phyloP scores from a whole-genome alignment of 1,140 invertebrate species.

The Pteromalus puparum region DNA sequence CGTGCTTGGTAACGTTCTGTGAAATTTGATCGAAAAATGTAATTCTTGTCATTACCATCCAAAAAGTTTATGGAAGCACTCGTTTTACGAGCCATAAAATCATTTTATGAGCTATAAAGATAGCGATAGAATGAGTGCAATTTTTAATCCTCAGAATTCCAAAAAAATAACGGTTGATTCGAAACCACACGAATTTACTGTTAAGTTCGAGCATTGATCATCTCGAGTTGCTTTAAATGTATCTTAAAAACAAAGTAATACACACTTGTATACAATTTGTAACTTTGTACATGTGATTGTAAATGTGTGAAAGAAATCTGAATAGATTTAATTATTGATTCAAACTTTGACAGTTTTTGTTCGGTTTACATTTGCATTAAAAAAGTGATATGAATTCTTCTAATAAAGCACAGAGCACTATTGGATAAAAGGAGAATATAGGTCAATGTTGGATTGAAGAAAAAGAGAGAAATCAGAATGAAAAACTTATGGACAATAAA shows the following conservation, averaged over 20 bases:
- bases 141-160: constrained; percentile 9
- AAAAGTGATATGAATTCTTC: neutral
- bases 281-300: too few species aligned
- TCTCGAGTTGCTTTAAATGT: too few species aligned
- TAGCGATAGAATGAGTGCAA: neutral
- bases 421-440: too few species aligned
- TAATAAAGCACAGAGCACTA: neutral
- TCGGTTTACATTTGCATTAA: too few species aligned
- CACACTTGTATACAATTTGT: too few species aligned
- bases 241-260: too few species aligned
- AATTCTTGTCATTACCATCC: neutral
- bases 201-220: neutral
- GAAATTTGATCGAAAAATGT: constrained; percentile 11
- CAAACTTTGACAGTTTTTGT: too few species aligned
- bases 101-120: neutral
- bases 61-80: constrained; percentile 19
- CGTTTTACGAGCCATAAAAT: constrained; percentile 14
- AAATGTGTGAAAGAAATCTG: too few species aligned
- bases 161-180: neutral
- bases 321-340: too few species aligned
- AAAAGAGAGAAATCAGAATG: neutral
- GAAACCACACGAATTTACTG: neutral
- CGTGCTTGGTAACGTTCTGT: neutral
- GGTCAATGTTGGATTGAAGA: neutral
- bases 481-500: neutral